Percentiles rank a stretch among this genome's conserved stretches.
phyloP scores from a whole-genome alignment of 2,797 vertebrate species.

The Loriculus beryllinus region DNA sequence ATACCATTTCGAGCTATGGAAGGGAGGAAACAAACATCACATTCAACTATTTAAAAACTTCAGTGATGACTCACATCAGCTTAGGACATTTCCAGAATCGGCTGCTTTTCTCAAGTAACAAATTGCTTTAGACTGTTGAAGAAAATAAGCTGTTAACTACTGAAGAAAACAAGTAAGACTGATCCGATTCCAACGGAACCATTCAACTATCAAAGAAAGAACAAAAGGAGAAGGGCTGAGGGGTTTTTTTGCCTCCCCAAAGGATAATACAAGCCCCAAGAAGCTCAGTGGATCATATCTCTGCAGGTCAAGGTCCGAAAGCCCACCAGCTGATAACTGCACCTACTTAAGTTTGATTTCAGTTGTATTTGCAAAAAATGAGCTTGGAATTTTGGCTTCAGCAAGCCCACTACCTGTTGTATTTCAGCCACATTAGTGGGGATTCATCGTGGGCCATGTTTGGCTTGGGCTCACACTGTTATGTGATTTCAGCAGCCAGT shows the following conservation, averaged over 20 bases:
- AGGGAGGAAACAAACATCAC: slow-evolving; percentile 69
- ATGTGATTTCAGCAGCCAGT: neutral
- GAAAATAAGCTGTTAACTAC: neutral
- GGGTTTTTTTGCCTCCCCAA: accelerated
- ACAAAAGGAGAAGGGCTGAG: neutral
- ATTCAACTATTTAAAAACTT: slow-evolving; percentile 72
- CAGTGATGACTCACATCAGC: slow-evolving; percentile 71
- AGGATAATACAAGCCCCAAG: neutral
- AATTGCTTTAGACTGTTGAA: neutral
- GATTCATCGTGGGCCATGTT: neutral
- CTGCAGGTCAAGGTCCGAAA: neutral
- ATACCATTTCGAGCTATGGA: slow-evolving; percentile 62
- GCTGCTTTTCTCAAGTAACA: slow-evolving; percentile 37
- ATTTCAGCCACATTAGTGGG: neutral
- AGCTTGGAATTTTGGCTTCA: neutral
- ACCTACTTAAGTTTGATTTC: neutral
- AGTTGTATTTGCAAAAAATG: neutral
- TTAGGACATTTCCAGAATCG: slow-evolving; percentile 63
- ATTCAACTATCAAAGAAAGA: neutral
- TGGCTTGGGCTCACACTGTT: neutral
- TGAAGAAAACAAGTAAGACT: neutral
- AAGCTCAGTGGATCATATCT: neutral
- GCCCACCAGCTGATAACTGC: neutral
- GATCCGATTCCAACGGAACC: neutral
- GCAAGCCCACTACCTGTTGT: neutral